phyloP scores from a whole-genome alignment of 2,113 vertebrate species.

The Cairina moschata region DNA sequence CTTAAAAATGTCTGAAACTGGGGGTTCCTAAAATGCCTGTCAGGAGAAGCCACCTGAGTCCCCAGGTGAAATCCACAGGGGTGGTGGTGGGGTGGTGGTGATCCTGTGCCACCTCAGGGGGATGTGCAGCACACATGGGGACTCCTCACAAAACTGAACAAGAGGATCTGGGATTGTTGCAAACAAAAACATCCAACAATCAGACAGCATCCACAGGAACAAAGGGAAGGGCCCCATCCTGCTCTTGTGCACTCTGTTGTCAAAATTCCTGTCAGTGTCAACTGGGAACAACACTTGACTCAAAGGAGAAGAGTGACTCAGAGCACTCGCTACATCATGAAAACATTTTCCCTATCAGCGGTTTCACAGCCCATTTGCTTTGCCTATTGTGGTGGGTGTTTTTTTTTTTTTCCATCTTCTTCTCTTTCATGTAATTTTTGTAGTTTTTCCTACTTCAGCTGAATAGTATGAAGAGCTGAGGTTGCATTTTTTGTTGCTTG shows the following conservation, averaged over 20 bases:
- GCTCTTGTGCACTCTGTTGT: accelerated
- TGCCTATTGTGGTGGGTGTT: background rate
- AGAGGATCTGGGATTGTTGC: accelerated
- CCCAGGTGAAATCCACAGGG: background rate
- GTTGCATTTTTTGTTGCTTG: slow-evolving; percentile 11
- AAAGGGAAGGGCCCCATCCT: background rate
- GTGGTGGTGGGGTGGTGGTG: no score
- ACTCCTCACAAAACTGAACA: background rate
- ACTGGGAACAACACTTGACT: background rate
- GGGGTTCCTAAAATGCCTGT: background rate
- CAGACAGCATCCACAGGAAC: background rate
- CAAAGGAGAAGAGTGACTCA: background rate
- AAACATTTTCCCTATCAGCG: slow-evolving; percentile 18
- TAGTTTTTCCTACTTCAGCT: slow-evolving; percentile 37
- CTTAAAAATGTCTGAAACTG: background rate
- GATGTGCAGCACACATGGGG: accelerated
- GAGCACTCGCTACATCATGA: background rate
- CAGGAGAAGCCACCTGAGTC: background rate
- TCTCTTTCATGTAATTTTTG: slow-evolving; percentile 14
- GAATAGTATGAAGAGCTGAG: background rate
- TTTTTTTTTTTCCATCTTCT: background rate
- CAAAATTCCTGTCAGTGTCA: accelerated
- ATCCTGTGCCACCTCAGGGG: no score
- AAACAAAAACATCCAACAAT: background rate
- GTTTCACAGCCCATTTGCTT: slow-evolving; percentile 32